Percentiles rank a stretch among this genome's conserved stretches.
Conservation (phyloP, 2,888 invertebrate genomes). For the Ommatoiulus sabulosus region DNA sequence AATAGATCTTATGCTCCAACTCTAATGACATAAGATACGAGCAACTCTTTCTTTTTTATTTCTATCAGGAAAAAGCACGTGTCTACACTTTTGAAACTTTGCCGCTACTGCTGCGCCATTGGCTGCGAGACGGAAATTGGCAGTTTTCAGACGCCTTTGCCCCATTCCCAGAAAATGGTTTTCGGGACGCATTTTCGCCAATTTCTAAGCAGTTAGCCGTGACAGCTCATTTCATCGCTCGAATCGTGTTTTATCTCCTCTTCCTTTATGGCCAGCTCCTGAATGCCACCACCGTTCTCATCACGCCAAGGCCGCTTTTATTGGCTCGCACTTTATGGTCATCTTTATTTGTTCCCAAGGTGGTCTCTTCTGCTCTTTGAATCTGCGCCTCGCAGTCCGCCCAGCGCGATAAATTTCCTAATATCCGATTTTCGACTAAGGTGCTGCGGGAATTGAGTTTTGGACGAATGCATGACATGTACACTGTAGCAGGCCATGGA, state of each 20-base stretch:
- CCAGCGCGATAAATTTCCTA: too few species aligned
- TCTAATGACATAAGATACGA: slow-evolving; percentile 48
- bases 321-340: slow-evolving; percentile 40
- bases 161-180: slow-evolving; percentile 23
- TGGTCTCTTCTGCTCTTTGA: slow-evolving; percentile 15
- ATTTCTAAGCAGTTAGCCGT: slow-evolving; percentile 47
- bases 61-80: slow-evolving; percentile 4
- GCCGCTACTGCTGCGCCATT: neutral
- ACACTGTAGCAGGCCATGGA: too few species aligned
- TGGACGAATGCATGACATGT: too few species aligned
- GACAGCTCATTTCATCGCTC: slow-evolving; percentile 42
- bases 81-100: slow-evolving; percentile 39
- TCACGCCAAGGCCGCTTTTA: neutral
- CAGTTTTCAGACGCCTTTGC: neutral
- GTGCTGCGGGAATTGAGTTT: too few species aligned
- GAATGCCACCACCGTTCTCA: neutral
- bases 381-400: too few species aligned
- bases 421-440: too few species aligned
- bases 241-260: slow-evolving; percentile 30
- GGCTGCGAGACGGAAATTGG: neutral
- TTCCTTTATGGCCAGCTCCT: slow-evolving; percentile 12
- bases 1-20: slow-evolving; percentile 18
- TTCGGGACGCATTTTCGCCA: slow-evolving; percentile 4
- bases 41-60: slow-evolving; percentile 22
- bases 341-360: slow-evolving; percentile 42